Percentiles rank a stretch among this genome's conserved stretches.
Evolutionary conservation across 2,113 vertebrate species (phyloP).

Genomic region (Neomonachus schauinslandi): DNA sequence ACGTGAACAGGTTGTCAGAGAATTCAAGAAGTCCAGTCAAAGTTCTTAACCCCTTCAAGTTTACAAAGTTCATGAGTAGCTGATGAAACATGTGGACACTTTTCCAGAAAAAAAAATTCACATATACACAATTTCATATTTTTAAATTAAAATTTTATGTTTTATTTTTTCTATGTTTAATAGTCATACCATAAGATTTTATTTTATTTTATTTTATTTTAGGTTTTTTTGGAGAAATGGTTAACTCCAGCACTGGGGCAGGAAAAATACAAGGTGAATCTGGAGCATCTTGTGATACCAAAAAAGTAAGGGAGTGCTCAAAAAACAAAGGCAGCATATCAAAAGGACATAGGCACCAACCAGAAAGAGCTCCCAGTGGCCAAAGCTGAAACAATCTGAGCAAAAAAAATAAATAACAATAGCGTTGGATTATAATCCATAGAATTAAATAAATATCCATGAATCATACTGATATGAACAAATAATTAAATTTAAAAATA

Average conservation of each 20-base stretch:
- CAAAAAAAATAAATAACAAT: background rate
- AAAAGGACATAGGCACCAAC: background rate
- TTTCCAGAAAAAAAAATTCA: background rate
- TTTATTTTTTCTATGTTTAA: background rate
- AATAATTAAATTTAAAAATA: background rate
- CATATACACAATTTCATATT: background rate
- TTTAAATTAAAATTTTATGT: background rate
- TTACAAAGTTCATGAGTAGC: background rate
- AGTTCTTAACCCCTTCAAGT: background rate
- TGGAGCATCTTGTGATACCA: background rate
- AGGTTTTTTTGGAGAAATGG: background rate
- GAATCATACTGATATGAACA: background rate
- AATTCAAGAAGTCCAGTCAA: background rate
- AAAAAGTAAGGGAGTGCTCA: background rate
- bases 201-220: background rate
- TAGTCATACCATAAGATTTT: background rate
- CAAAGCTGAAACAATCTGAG: background rate
- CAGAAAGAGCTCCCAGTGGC: background rate
- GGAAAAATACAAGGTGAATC: background rate
- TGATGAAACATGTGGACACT: background rate
- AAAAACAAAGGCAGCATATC: background rate
- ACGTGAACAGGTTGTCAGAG: background rate
- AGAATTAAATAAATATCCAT: background rate
- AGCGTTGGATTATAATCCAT: background rate
- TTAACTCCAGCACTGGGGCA: background rate